A percentile compares a stretch with the other conserved stretches of the same genome.
These are phyloP conservation scores for Asteroscopus sphinx DNA, from an alignment of 2,888 invertebrate species.

Conservation along the genomic window DNA sequence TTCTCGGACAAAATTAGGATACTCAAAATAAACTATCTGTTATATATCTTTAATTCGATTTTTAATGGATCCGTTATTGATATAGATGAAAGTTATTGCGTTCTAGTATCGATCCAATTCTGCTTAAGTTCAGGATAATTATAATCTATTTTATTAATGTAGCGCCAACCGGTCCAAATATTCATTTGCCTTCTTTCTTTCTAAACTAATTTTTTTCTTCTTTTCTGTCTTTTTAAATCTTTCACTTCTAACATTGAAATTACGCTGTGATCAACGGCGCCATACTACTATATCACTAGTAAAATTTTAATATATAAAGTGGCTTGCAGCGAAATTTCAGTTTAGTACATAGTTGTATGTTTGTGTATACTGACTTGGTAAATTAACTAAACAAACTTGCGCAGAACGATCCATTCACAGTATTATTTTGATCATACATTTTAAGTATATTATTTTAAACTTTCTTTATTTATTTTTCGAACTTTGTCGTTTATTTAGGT, in stretches of 20 bases:
- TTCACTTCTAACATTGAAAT: constrained; percentile 16
- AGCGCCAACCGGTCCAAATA: constrained; percentile 17
- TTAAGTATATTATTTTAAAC: no score
- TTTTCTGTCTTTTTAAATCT: constrained; percentile 20
- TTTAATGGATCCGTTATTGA: no score
- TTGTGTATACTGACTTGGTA: constrained; percentile 20
- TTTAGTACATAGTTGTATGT: constrained; percentile 19
- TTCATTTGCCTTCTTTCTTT: constrained; percentile 19
- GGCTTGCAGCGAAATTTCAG: constrained; percentile 9
- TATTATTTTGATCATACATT: background rate
- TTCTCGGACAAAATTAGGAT: no score
- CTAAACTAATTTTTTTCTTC: constrained; percentile 19
- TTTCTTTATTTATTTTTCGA: no score
- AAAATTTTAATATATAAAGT: background rate
- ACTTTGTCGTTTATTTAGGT: no score
- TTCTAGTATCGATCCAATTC: no score
- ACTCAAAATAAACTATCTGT: no score
- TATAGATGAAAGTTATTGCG: no score
- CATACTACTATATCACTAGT: no score
- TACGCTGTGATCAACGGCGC: constrained; percentile 9
- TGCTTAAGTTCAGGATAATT: background rate
- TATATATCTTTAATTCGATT: no score
- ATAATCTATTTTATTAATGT: no score
- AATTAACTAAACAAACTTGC: constrained; percentile 24
- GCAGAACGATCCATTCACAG: background rate